Percentiles rank a stretch among this genome's conserved stretches.
Evolutionary conservation across 2,797 vertebrate species (phyloP).

Genomic region (Sphenodon punctatus): DNA sequence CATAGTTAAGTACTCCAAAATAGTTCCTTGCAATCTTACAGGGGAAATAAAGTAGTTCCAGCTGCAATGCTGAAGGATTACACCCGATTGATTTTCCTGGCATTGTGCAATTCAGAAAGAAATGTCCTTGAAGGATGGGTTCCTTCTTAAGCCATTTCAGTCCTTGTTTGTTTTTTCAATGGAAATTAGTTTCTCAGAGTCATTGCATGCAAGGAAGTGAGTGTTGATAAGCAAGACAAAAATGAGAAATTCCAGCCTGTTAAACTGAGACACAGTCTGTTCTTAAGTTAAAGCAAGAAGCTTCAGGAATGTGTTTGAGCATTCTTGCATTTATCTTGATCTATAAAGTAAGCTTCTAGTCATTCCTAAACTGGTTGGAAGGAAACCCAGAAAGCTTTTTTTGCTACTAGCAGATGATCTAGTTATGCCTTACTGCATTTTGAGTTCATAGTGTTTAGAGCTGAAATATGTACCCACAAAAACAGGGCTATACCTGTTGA

Average conservation of each 20-base stretch:
- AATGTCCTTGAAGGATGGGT: constrained; percentile 53
- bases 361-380: background rate
- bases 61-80: constrained; percentile 61
- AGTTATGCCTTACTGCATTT: background rate
- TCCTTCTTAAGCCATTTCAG: constrained; percentile 57
- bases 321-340: background rate
- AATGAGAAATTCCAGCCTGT: constrained; percentile 9
- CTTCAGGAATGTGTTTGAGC: accelerated
- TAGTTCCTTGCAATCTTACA: constrained; percentile 41
- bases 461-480: too few relatives aligned
- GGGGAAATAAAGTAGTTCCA: constrained; percentile 48
- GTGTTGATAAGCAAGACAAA: constrained; percentile 14
- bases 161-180: constrained; percentile 53
- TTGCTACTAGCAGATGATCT: background rate
- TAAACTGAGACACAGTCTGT: background rate
- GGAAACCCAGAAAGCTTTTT: background rate
- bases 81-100: constrained; percentile 61
- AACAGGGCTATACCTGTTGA: too few relatives aligned
- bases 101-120: constrained; percentile 53
- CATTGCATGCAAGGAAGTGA: background rate
- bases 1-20: too few relatives aligned
- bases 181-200: constrained; percentile 48
- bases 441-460: background rate
- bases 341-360: background rate
- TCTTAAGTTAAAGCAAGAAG: background rate